These are phyloP conservation scores for Oscheius sp. DNA, from an alignment of 2,888 invertebrate species.

Conservation along the genomic window DNA sequence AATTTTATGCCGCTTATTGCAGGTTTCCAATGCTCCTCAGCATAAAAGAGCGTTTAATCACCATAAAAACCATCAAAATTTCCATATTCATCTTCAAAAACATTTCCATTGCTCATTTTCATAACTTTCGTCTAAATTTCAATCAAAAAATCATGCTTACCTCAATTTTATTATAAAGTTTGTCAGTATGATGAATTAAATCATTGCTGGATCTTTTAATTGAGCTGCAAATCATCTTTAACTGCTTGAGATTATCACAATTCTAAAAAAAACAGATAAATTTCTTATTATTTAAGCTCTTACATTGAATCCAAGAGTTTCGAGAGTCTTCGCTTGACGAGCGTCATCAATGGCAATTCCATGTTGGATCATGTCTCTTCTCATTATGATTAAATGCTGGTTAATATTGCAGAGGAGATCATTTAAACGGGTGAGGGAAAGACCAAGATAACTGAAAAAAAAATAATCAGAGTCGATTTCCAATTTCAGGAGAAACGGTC, in stretches of 20 bases:
- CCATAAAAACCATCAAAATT: too few relatives aligned
- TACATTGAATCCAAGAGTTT: slow-evolving; percentile 3
- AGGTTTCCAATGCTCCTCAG: too few relatives aligned
- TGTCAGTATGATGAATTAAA: background rate
- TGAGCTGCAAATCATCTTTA: background rate
- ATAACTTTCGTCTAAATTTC: too few relatives aligned
- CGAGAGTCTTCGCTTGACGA: background rate
- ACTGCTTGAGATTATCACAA: slow-evolving; percentile 8
- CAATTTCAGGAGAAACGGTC: too few relatives aligned
- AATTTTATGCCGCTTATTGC: too few relatives aligned
- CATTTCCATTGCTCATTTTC: too few relatives aligned
- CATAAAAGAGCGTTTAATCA: too few relatives aligned
- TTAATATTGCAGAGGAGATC: slow-evolving; percentile 25
- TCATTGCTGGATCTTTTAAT: background rate
- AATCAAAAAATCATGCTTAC: background rate
- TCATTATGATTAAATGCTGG: slow-evolving; percentile 14
- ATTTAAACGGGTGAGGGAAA: slow-evolving; percentile 19
- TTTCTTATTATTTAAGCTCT: background rate
- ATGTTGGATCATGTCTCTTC: slow-evolving; percentile 18
- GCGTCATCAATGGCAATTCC: background rate
- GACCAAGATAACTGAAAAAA: slow-evolving; percentile 7
- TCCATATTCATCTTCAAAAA: too few relatives aligned
- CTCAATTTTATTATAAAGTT: background rate
- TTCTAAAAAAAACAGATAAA: background rate
- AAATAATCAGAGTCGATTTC: background rate